Evolutionary conservation across 2,113 vertebrate genomes (phyloP), one percentile per base, ranked within the genome.

Genomic region (Etheostoma cragini): DNA sequence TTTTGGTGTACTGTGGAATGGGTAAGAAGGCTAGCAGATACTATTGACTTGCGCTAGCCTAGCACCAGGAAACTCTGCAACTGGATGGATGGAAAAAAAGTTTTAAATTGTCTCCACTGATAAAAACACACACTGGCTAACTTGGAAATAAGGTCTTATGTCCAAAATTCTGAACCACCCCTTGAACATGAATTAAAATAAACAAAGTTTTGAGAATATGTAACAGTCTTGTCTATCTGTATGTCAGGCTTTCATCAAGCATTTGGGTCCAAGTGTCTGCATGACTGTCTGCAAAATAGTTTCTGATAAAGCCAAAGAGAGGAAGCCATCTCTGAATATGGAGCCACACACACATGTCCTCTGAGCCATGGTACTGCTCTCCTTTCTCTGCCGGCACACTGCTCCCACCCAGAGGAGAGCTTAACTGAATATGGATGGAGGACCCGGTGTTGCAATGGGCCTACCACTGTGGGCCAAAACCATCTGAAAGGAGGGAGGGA

Each of bases 361-460:
- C 42, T 46, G 74, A 72, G 76, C 42, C 81, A 82, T 71, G 72
- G 72, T 86, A 54, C 49, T 4, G 2, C 60, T 46, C 33, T 24
- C 52, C 66, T 30, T 56, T 45, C 75, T 62, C 47, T 76, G 24
- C 79, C 68, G 62, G 58, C 61, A 72, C 60, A 14, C 22, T 13
- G 26, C 26, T 80, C 47, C 45, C 64, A 52, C 74, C 62, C 24
- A 30, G 70, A 83, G 61, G 71, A 50, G 30, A 74, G 64, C 30
- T 74, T 26, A 24, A 8, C 61, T 82, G 74, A 86, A 78, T 78
- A 80, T 68, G 76, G 62, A 82, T 81, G 54, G 58, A 73, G 72
- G 72, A 56, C 30, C 13, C 5, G 10, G 22, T 35, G 24, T 67
- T 72, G 64, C 80, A 73, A 3, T 46, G 57, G 76, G 52, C 15